phyloP scores from a whole-genome alignment of 1,140 invertebrate genomes.

The Oryctes rhinoceros region DNA sequence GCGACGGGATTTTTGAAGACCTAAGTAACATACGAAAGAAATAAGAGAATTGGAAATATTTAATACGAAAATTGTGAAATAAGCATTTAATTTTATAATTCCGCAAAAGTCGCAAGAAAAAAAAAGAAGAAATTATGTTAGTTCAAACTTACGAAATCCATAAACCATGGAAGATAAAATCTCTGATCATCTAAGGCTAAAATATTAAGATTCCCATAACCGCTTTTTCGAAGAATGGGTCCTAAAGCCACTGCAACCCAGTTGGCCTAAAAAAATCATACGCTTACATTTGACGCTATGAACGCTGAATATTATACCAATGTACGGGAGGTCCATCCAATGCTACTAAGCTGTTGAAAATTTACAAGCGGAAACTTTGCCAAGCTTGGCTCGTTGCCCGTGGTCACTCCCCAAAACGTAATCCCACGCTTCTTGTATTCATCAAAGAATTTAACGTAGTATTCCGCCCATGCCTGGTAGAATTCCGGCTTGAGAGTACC shows the following conservation, averaged over 20 bases:
- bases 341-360: constrained; percentile 65
- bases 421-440: constrained; percentile 55
- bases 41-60: constrained; percentile 43
- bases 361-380: constrained; percentile 52
- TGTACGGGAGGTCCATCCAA: constrained; percentile 43
- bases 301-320: constrained; percentile 44
- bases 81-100: too few relatives aligned
- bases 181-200: constrained; percentile 81
- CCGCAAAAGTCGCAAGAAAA: too few relatives aligned
- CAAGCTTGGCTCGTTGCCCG: constrained; percentile 61
- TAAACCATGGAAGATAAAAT: constrained; percentile 69
- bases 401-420: constrained; percentile 59
- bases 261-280: constrained; percentile 58
- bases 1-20: constrained; percentile 64
- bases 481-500: constrained; percentile 65
- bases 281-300: neutral
- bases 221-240: constrained; percentile 69
- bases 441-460: constrained; percentile 59
- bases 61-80: too few relatives aligned
- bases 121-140: too few relatives aligned
- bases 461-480: constrained; percentile 53
- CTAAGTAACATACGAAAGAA: constrained; percentile 48
- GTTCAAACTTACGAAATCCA: constrained; percentile 61
- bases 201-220: constrained; percentile 68
- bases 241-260: constrained; percentile 76